Evolutionary conservation across 2,113 vertebrate genomes (phyloP).

Genomic region (Ondatra zibethicus): DNA sequence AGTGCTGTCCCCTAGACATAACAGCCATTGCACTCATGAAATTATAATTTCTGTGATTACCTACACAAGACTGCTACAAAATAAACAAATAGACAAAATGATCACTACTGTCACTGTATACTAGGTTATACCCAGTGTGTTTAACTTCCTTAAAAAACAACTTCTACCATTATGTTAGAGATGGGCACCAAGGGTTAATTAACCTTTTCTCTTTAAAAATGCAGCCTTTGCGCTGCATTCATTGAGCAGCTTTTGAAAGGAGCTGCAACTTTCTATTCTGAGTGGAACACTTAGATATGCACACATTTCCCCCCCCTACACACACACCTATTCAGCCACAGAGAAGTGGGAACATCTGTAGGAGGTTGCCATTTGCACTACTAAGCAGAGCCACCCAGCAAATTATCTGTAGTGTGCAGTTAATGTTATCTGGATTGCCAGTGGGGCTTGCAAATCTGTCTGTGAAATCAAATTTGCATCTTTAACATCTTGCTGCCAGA

Average conservation of each 20-base stretch:
- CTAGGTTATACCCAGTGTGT: not conserved
- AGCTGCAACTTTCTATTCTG: not conserved
- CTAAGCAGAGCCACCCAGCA: not conserved
- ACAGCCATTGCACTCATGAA: not conserved
- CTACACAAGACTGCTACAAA: not conserved
- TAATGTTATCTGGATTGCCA: conserved; percentile 36
- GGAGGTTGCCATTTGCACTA: not conserved
- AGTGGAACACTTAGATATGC: not conserved
- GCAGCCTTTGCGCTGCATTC: not conserved
- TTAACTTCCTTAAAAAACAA: no score
- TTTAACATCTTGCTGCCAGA: conserved; percentile 44
- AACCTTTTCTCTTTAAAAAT: not conserved
- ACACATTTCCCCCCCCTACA: not conserved
- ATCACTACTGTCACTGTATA: not conserved
- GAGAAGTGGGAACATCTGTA: not conserved
- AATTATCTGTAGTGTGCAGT: conserved; percentile 10
- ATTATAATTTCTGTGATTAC: not conserved
- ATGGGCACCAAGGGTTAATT: not conserved
- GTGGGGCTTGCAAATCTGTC: conserved; percentile 42
- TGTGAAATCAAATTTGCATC: conserved; percentile 11
- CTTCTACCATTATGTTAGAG: not conserved
- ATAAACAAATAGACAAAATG: not conserved
- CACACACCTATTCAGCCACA: not conserved
- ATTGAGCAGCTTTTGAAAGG: not conserved
- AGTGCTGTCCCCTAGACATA: not conserved